These are phyloP conservation scores for Caenorhabditis imperialis DNA, from an alignment of 2,888 invertebrate species.

Conservation along the genomic window DNA sequence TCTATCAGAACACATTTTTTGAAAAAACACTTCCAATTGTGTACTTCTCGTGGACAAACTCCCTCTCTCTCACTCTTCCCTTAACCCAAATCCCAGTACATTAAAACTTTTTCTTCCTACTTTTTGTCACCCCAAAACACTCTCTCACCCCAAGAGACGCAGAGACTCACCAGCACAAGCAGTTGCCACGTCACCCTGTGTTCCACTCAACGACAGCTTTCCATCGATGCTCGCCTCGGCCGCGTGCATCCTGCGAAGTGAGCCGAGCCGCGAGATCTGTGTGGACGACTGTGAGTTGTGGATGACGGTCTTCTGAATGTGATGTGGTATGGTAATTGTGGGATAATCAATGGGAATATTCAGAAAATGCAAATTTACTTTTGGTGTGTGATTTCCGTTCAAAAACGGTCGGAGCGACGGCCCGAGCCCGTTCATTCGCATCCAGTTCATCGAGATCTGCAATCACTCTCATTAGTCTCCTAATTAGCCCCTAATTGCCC, in stretches of 20 bases:
- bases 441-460: constrained; percentile 75
- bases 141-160: too few species aligned
- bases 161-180: constrained; percentile 21
- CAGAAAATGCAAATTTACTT: constrained; percentile 26
- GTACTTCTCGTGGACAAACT: too few species aligned
- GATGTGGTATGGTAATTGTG: too few species aligned
- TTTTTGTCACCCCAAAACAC: too few species aligned
- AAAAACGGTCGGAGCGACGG: constrained; percentile 59
- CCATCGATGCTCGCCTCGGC: constrained; percentile 57
- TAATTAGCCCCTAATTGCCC: neutral
- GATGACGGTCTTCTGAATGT: constrained; percentile 46
- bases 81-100: too few species aligned
- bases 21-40: too few species aligned
- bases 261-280: constrained; percentile 57
- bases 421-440: constrained; percentile 75
- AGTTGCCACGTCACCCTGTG: constrained; percentile 48
- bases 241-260: constrained; percentile 59
- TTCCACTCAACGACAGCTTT: constrained; percentile 42
- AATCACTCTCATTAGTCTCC: constrained; percentile 12
- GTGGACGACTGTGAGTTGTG: constrained; percentile 56
- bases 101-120: too few species aligned
- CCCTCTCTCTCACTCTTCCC: too few species aligned
- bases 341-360: neutral
- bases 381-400: constrained; percentile 58
- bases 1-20: too few species aligned